Conservation (phyloP, 2,888 invertebrate species). For the Graphium colonna region DNA sequence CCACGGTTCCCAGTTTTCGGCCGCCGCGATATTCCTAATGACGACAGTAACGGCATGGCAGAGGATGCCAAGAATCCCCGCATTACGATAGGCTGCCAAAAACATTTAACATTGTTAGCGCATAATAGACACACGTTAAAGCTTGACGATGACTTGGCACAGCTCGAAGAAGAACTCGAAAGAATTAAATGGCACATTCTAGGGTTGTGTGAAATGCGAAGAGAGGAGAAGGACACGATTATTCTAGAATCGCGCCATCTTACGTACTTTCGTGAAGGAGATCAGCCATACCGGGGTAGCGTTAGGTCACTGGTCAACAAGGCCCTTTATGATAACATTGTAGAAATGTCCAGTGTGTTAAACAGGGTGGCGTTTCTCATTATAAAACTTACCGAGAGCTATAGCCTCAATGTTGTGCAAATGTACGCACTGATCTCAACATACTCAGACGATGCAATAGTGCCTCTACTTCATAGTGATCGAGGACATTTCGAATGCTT, state of each 20-base stretch:
- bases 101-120: too few relatives aligned
- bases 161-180: constrained; percentile 5
- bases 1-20: too few relatives aligned
- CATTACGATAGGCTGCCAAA: too few relatives aligned
- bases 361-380: constrained; percentile 7
- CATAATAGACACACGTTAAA: too few relatives aligned
- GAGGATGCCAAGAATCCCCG: too few relatives aligned
- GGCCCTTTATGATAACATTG: constrained; percentile 1
- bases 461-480: too few relatives aligned
- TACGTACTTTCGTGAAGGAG: neutral
- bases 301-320: constrained; percentile 6
- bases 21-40: too few relatives aligned
- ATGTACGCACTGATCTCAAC: constrained; percentile 17
- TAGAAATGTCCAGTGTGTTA: constrained; percentile 14
- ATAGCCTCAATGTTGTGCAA: too few relatives aligned
- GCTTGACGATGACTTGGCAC: constrained; percentile 6
- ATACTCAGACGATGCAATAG: neutral
- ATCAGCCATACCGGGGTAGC: neutral
- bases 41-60: too few relatives aligned
- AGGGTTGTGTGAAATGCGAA: neutral
- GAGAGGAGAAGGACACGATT: constrained; percentile 2
- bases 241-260: constrained; percentile 1
- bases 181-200: neutral
- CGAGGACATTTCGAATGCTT: constrained; percentile 4
- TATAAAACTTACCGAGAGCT: too few relatives aligned